Conservation (phyloP, 2,113 vertebrate species). For the Kryptolebias marmoratus region DNA sequence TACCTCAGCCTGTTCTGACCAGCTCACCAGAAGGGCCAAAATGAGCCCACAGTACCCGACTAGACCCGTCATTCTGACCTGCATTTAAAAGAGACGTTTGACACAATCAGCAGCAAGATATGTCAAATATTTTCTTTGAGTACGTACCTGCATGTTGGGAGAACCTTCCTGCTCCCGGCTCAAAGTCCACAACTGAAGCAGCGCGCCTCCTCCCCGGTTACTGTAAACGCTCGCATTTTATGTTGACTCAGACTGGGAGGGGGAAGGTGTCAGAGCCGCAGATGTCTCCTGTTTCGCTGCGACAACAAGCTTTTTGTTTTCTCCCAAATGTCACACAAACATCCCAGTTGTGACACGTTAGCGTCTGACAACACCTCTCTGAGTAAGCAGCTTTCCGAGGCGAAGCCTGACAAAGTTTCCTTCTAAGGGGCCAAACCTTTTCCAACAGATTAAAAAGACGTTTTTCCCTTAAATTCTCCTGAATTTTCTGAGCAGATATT, state of each 20-base stretch:
- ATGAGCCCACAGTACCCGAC: constrained; percentile 6
- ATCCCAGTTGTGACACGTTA: not conserved
- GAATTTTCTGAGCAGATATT: no score
- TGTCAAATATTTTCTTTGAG: not conserved
- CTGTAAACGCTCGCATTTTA: not conserved
- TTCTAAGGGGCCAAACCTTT: no score
- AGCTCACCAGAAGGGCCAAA: constrained; percentile 25
- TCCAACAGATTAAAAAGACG: no score
- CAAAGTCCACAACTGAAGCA: constrained; percentile 1
- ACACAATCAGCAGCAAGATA: not conserved
- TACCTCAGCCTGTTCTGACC: constrained; percentile 36
- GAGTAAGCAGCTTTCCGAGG: constrained; percentile 6
- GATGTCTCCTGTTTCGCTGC: not conserved
- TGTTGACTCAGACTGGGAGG: not conserved
- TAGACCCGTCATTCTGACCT: constrained; percentile 47
- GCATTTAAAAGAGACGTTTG: constrained; percentile 10
- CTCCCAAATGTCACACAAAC: not conserved
- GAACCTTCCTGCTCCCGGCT: constrained; percentile 1
- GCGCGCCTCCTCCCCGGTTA: not conserved
- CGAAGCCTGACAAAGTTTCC: not conserved
- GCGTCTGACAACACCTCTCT: not conserved
- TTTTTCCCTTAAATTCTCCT: no score
- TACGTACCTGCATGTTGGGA: constrained; percentile 35
- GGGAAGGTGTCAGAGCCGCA: not conserved
- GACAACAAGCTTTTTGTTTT: not conserved